Percentiles rank a stretch among this genome's conserved stretches.
Conservation (phyloP, 2,113 vertebrate species). For the Castor canadensis region DNA sequence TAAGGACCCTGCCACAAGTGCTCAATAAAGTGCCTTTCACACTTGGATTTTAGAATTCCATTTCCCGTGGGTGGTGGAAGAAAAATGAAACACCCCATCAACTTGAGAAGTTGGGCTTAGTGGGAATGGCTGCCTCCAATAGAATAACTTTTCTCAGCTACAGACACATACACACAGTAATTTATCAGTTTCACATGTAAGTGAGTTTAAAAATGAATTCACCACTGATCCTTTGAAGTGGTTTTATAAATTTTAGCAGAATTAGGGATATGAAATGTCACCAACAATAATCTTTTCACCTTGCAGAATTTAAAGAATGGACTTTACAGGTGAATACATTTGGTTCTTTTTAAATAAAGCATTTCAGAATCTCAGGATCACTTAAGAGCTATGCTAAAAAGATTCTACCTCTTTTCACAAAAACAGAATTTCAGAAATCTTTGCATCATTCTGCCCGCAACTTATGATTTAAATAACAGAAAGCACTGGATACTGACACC, state of each 20-base stretch:
- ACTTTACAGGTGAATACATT: background rate
- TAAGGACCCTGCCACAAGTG: background rate
- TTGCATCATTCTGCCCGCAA: constrained; percentile 20
- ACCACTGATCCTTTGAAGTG: background rate
- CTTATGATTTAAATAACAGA: constrained; percentile 60
- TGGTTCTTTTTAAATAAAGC: constrained; percentile 12
- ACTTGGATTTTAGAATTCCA: background rate
- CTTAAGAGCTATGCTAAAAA: constrained; percentile 56
- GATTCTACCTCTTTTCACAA: constrained; percentile 8
- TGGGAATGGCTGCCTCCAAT: background rate
- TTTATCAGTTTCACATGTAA: background rate
- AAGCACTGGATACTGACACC: background rate
- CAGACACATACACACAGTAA: background rate
- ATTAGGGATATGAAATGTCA: background rate
- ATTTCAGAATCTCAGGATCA: background rate
- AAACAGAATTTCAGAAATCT: constrained; percentile 42
- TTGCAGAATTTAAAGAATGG: background rate
- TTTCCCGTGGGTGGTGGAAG: background rate
- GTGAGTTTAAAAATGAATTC: background rate
- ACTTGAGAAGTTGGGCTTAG: background rate
- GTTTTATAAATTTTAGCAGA: constrained; percentile 13
- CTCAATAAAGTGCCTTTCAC: background rate
- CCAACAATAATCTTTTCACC: background rate
- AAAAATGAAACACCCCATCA: background rate
- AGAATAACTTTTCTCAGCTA: background rate